Base-by-base conservation (phyloP, 2,888 invertebrate genomes). In the Patella pellucida region DNA sequence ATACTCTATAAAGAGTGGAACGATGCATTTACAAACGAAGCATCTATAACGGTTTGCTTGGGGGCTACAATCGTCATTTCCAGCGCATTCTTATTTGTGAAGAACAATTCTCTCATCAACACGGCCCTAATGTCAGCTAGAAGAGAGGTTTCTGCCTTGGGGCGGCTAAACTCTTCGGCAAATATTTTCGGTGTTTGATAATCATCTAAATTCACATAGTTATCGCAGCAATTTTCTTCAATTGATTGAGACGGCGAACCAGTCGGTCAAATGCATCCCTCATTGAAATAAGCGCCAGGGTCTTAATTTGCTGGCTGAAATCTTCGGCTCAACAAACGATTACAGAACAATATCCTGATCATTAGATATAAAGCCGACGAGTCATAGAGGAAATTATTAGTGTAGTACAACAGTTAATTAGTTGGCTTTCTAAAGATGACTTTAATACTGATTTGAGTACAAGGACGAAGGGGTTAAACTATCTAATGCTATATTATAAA, bases 111-210 rank as follows among this genome's bases (percentile, higher is more conserved):
- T 41, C 31, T 72, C 72, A 62, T 67, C 67, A 72, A 56, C 19
- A 23, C 62, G 62, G 62, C 62, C 62, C 62, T 62, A 62, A 62
- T 52, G 31, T 69, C 68, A 51, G 50, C 74, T 54, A 68, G 54
- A 69, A 41, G 54, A 52, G 54, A 52, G 69, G 52, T 52, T 68
- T 74, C 54, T 68, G n/a, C 54, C 74, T 69, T 52, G 7, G 31
- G 74, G 74, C 74, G 50, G 54, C 52, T 52, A 74, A 52, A 68
- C 69, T 69, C 74, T 74, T 74, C 69, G 69, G 69, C 74, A 74
- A 74, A 74, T 74, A 74, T 74, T 74, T 74, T 74, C 74, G 74
- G 69, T 74, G 74, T 74, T 74, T 74, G 74, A 74, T 74, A 74
- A 74, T 74, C 69, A 74, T 74, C 69, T 68, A 74, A 74, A 74